Evolutionary conservation across 2,888 invertebrate genomes (phyloP).

Genomic region (Dasypolia templi): DNA sequence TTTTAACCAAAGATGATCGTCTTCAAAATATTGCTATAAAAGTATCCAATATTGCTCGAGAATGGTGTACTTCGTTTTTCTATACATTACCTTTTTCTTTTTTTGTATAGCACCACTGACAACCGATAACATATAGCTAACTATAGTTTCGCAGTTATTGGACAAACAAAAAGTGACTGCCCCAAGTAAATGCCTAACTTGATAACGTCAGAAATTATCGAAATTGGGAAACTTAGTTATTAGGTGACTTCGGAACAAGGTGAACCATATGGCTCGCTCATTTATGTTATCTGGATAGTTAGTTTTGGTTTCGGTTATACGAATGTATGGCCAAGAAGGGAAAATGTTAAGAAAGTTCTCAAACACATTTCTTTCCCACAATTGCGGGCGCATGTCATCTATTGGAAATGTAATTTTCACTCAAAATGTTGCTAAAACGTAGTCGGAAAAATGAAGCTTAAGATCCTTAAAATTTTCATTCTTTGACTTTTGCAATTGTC

Average conservation of each 20-base stretch:
- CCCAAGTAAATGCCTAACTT: conserved; percentile 16
- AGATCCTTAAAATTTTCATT: too few species aligned
- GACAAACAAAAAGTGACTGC: conserved; percentile 13
- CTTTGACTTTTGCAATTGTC: too few species aligned
- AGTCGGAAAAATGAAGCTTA: too few species aligned
- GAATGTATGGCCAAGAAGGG: not conserved
- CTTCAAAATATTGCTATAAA: not conserved
- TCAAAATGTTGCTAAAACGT: too few species aligned
- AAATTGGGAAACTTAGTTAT: conserved; percentile 31
- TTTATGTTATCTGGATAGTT: not conserved
- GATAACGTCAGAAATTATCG: conserved; percentile 24
- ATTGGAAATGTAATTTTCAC: not conserved
- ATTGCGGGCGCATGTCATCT: too few species aligned
- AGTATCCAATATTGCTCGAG: not conserved
- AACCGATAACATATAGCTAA: conserved; percentile 8
- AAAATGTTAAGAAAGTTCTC: not conserved
- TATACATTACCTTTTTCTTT: not conserved
- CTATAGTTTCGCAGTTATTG: conserved; percentile 8
- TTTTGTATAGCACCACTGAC: too few species aligned
- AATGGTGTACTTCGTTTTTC: not conserved
- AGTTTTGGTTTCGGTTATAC: not conserved
- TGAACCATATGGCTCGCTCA: not conserved
- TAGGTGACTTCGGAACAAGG: conserved; percentile 3
- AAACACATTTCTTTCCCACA: not conserved
- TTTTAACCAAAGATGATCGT: too few species aligned